phyloP scores from a whole-genome alignment of 2,797 vertebrate species.

The Pogonophryne albipinna region DNA sequence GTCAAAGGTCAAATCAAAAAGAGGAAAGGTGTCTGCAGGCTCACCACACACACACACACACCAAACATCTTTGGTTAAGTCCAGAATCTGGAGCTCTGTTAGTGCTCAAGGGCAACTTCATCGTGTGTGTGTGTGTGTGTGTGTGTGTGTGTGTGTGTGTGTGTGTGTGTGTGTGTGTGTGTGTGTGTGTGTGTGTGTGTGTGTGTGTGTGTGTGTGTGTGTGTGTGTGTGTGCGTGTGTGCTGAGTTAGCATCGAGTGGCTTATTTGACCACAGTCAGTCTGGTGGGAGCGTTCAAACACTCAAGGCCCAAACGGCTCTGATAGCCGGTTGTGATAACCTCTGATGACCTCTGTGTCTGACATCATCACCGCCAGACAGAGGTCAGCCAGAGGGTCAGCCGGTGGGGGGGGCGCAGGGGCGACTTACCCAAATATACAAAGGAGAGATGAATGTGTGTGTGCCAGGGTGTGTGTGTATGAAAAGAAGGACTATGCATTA shows the following conservation, averaged over 20 bases:
- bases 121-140: slow-evolving; percentile 5
- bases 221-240: slow-evolving; percentile 44
- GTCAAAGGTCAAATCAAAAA: slow-evolving; percentile 63
- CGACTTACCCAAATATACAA: slow-evolving; percentile 42
- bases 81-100: slow-evolving; percentile 47
- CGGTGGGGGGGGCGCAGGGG: not conserved
- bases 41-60: slow-evolving; percentile 33
- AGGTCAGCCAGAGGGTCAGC: slow-evolving; percentile 52
- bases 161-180: slow-evolving; percentile 26
- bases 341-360: slow-evolving; percentile 61
- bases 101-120: slow-evolving; percentile 49
- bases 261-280: slow-evolving; percentile 68
- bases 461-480: not conserved
- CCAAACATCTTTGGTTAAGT: slow-evolving; percentile 39
- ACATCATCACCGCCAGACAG: slow-evolving; percentile 60
- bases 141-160: slow-evolving; percentile 5
- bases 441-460: slow-evolving; percentile 17
- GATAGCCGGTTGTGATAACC: slow-evolving; percentile 72
- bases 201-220: slow-evolving; percentile 19
- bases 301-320: slow-evolving; percentile 60
- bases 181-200: slow-evolving; percentile 20
- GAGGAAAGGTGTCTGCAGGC: slow-evolving; percentile 11
- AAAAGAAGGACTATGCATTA: not conserved
- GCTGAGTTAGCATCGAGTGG: slow-evolving; percentile 70
- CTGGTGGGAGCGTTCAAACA: slow-evolving; percentile 61